phyloP scores from a whole-genome alignment of 2,888 invertebrate species.

The Eumerus sabulonum region DNA sequence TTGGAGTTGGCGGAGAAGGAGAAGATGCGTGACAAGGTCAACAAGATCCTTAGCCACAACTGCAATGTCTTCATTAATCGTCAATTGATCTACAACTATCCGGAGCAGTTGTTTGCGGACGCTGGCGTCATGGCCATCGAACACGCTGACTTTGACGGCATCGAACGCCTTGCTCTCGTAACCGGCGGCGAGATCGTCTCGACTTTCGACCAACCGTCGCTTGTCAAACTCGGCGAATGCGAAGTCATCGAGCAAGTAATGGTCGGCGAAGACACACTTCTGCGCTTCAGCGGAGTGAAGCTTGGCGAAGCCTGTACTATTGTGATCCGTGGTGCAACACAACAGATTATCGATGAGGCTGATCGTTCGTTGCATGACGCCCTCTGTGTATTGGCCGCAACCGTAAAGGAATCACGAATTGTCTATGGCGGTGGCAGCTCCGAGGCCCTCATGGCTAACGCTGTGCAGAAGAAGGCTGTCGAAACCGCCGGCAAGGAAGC shows the following conservation, averaged over 20 bases:
- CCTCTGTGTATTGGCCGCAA: conserved; percentile 96
- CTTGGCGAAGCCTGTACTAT: conserved; percentile 98
- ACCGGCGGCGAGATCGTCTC: conserved; percentile 99
- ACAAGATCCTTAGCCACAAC: conserved; percentile 95
- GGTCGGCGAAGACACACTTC: conserved; percentile 97
- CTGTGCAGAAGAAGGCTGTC: conserved; percentile 89
- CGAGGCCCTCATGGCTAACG: conserved; percentile 98
- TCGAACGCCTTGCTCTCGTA: conserved; percentile 97
- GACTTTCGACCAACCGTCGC: conserved; percentile 96
- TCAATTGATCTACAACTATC: conserved; percentile 99
- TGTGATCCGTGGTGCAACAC: conserved; percentile 97
- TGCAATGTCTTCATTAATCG: conserved; percentile 99
- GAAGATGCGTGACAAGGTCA: conserved; percentile 99
- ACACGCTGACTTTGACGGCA: conserved; percentile 99
- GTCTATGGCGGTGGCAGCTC: conserved; percentile 96
- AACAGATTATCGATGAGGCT: conserved; percentile 99
- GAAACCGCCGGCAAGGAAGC: conserved; percentile 98
- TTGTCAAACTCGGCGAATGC: conserved; percentile 95
- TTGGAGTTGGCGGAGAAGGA: conserved; percentile 98
- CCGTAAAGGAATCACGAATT: conserved; percentile 94
- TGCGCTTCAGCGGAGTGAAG: conserved; percentile 96
- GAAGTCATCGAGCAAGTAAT: conserved; percentile 95
- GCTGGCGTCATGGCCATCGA: conserved; percentile 99
- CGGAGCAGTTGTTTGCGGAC: conserved; percentile 99
- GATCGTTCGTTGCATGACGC: conserved; percentile 99